Evolutionary conservation across 2,888 invertebrate genomes (phyloP).

Genomic region (Asteroscopus sphinx): DNA sequence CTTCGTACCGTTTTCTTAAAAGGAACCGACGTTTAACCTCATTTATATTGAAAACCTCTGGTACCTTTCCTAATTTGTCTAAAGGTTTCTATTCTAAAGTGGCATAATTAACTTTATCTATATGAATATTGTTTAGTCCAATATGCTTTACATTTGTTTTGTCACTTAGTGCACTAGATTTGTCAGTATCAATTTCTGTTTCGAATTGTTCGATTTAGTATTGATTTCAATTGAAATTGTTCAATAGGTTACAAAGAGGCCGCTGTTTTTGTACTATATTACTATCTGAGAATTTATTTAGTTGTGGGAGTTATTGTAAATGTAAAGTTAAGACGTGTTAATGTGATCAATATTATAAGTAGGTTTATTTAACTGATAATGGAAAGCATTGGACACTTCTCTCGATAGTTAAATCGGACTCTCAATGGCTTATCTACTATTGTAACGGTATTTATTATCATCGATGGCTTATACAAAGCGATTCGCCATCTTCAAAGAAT

Average conservation of each 20-base stretch:
- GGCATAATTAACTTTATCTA: constrained; percentile 58
- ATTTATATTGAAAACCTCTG: constrained; percentile 47
- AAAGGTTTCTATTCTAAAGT: constrained; percentile 52
- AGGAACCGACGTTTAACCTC: constrained; percentile 60
- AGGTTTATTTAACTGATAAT: no score
- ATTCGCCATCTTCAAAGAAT: no score
- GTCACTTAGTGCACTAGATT: constrained; percentile 48
- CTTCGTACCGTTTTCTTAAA: constrained; percentile 52
- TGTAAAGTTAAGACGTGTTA: neutral
- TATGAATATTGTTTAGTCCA: constrained; percentile 55
- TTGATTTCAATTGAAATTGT: constrained; percentile 33
- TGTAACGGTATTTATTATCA: neutral
- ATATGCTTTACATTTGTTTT: constrained; percentile 48
- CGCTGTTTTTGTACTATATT: constrained; percentile 8
- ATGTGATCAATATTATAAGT: neutral
- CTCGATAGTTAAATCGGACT: no score
- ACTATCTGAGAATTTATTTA: constrained; percentile 3
- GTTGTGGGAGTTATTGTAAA: neutral
- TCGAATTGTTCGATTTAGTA: constrained; percentile 33
- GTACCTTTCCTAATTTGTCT: constrained; percentile 56
- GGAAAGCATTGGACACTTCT: no score
- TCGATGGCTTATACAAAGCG: no score
- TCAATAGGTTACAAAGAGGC: constrained; percentile 27
- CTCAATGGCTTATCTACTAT: no score
- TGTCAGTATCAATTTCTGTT: constrained; percentile 52